A percentile compares a stretch with the other conserved stretches of the same genome.
Evolutionary conservation across 1,140 invertebrate species (phyloP).

Genomic region (Microvelia longipes): DNA sequence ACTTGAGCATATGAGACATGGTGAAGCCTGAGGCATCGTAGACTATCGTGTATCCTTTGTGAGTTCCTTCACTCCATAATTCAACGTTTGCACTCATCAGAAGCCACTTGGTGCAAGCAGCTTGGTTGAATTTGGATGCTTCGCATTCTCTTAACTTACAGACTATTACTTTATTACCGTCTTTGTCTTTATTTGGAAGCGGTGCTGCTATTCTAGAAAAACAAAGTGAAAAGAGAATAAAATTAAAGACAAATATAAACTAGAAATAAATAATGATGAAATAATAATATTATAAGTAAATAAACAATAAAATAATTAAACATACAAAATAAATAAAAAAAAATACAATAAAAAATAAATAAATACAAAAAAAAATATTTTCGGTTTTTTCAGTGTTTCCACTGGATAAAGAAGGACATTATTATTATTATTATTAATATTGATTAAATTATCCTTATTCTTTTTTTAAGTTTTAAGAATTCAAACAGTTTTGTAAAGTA

Average conservation of each 20-base stretch:
- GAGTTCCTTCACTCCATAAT: constrained; percentile 16
- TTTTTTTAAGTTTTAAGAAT: too few relatives aligned
- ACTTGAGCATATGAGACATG: constrained; percentile 18
- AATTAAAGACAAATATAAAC: not conserved
- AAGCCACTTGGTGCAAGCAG: constrained; percentile 26
- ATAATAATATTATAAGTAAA: too few relatives aligned
- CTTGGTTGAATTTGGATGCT: constrained; percentile 39
- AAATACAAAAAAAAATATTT: too few relatives aligned
- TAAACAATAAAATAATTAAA: not conserved
- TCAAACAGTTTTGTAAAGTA: too few relatives aligned
- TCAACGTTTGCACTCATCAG: constrained; percentile 18
- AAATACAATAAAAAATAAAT: too few relatives aligned
- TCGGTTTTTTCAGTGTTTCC: too few relatives aligned
- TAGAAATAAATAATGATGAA: not conserved
- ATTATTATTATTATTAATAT: too few relatives aligned
- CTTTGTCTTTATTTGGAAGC: constrained; percentile 14
- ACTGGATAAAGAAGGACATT: too few relatives aligned
- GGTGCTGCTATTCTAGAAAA: constrained; percentile 16
- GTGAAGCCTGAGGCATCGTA: constrained; percentile 21
- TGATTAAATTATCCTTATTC: too few relatives aligned
- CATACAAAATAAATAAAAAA: too few relatives aligned
- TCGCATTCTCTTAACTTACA: constrained; percentile 24
- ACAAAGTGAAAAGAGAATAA: constrained; percentile 3
- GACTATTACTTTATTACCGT: constrained; percentile 20
- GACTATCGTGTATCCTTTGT: constrained; percentile 20